These are phyloP conservation scores for Entomobrya proxima DNA, from an alignment of 2,888 invertebrate species.

Conservation along the genomic window DNA sequence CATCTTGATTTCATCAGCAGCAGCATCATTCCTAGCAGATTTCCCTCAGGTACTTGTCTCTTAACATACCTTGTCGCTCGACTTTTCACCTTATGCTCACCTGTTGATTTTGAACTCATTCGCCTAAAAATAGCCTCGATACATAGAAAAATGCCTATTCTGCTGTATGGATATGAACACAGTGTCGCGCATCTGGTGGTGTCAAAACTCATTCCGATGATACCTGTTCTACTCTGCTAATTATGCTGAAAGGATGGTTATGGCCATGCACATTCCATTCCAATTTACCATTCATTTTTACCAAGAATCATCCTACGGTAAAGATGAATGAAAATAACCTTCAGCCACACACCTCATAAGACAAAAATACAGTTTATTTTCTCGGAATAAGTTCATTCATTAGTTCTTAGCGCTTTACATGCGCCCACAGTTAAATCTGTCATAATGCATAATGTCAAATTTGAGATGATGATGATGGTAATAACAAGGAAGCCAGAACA, in stretches of 20 bases:
- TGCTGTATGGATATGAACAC: too few species aligned
- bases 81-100: too few species aligned
- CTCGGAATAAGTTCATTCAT: background rate
- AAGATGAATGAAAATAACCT: slow-evolving; percentile 36
- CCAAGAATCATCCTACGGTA: background rate
- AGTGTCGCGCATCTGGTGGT: too few species aligned
- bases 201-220: too few species aligned
- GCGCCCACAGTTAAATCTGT: background rate
- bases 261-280: background rate
- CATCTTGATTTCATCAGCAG: background rate
- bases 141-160: too few species aligned
- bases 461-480: too few species aligned
- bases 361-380: background rate
- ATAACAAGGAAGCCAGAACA: too few species aligned
- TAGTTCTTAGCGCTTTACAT: background rate
- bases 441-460: too few species aligned
- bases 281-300: slow-evolving; percentile 1
- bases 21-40: too few species aligned
- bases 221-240: background rate
- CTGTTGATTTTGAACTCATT: too few species aligned
- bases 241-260: background rate
- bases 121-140: too few species aligned
- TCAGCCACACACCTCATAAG: slow-evolving; percentile 1
- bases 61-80: background rate
- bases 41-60: background rate